Evolutionary conservation across 2,888 invertebrate genomes (phyloP), one percentile per base, ranked within the genome.

Genomic region (Subacronicta megacephala): DNA sequence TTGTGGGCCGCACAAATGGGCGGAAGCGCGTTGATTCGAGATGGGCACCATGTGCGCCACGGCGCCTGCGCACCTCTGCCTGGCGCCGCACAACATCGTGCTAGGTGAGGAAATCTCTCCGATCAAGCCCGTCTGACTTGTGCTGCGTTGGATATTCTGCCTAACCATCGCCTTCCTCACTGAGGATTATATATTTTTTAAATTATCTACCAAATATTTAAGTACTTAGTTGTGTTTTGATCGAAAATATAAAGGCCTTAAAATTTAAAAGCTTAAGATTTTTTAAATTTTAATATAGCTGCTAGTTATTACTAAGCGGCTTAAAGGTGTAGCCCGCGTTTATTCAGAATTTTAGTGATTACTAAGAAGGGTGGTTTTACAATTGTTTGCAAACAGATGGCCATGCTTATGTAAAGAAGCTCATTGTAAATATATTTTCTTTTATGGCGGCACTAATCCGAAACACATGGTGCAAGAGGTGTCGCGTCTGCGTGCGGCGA

Each of bases 21-120:
- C 90, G 92, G 92, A 90, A 90, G 88, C 68, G 62, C 54, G 67
- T 65, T 69, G 72, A 61, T 71, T 66, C 38, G 68, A 81, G 75
- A 76, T 64, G 64, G 54, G 62, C 58, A 62, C 61, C 73, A 64
- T 90, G 70, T 62, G 91, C 85, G 85, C 86, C 81, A n/a, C n/a
- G 90, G 91, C 91, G 92, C 91, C 88, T 87, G 73, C 75, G 72
- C 60, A 55, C 60, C 65, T 61, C 72, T 68, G 78, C 77, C 75
- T 85, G 87, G 90, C 90, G 92, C 90, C 91, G 72, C 58, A 56
- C 80, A 79, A 31, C 67, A 71, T 77, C 29, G 69, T 80, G 73
- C 78, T 83, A 89, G 89, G 91, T 90, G 92, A 91, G 90, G 91
- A 91, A 90, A 89, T 90, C 88, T 89, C 87, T 84, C 83, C 81